Evolutionary conservation across 2,797 vertebrate genomes (phyloP).

Genomic region (Coregonus sp.): DNA sequence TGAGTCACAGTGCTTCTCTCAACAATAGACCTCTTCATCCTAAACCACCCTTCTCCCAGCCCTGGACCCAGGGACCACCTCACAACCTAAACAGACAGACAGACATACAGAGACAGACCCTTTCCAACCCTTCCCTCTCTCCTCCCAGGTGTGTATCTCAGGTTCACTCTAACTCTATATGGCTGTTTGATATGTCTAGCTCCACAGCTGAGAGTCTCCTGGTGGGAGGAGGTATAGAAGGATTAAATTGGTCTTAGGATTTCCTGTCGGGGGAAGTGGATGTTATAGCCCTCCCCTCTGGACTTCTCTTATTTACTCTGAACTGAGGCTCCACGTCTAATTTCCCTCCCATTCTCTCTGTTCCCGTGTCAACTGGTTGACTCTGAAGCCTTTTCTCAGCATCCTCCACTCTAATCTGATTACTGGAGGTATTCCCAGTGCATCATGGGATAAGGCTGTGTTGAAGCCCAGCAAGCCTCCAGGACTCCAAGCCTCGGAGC

Average conservation of each 20-base stretch:
- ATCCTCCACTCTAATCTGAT: slow-evolving; percentile 29
- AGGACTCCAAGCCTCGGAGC: neutral
- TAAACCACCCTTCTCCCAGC: slow-evolving; percentile 9
- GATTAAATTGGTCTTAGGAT: slow-evolving; percentile 19
- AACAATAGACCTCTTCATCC: slow-evolving; percentile 25
- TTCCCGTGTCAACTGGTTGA: slow-evolving; percentile 25
- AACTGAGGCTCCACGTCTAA: slow-evolving; percentile 12
- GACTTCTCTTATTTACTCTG: slow-evolving; percentile 7
- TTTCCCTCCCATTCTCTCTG: slow-evolving; percentile 15
- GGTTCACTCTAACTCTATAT: neutral
- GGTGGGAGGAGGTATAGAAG: slow-evolving; percentile 27
- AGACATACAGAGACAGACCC: neutral
- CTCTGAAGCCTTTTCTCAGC: slow-evolving; percentile 12
- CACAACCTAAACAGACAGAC: slow-evolving; percentile 23
- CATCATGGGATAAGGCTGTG: neutral
- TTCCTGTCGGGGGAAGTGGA: slow-evolving; percentile 18
- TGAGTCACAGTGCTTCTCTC: slow-evolving; percentile 23
- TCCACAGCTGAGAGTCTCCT: slow-evolving; percentile 4
- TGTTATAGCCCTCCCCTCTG: neutral
- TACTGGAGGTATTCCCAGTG: slow-evolving; percentile 11
- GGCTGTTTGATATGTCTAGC: slow-evolving; percentile 3
- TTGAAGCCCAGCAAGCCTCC: neutral
- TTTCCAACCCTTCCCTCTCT: slow-evolving; percentile 17
- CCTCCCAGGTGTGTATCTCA: slow-evolving; percentile 9
- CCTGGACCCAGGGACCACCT: slow-evolving; percentile 2